Evolutionary conservation across 2,113 vertebrate genomes (phyloP).

Genomic region (Octodon degus): DNA sequence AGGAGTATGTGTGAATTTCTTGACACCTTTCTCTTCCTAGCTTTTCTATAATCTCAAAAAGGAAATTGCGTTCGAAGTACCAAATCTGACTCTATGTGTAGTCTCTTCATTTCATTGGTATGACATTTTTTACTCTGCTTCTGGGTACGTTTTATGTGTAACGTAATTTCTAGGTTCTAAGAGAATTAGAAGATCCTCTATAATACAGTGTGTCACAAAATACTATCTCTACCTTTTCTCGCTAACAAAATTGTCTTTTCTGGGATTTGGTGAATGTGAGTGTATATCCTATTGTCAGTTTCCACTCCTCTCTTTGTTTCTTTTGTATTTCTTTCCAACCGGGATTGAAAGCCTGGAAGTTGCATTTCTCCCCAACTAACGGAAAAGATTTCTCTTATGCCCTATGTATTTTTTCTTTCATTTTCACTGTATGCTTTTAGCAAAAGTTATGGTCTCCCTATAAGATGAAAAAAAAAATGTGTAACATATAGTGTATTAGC

Average conservation of each 20-base stretch:
- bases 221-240: background rate
- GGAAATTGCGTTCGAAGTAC: background rate
- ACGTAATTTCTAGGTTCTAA: background rate
- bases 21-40: background rate
- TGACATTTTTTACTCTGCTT: background rate
- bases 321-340: conserved; percentile 13
- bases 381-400: background rate
- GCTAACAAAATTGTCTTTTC: background rate
- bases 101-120: background rate
- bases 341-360: background rate
- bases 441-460: background rate
- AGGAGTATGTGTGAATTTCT: background rate
- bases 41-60: background rate
- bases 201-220: background rate
- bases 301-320: background rate
- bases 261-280: background rate
- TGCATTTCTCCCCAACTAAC: background rate
- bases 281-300: background rate
- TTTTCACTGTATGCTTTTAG: background rate
- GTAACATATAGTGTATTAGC: background rate
- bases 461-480: background rate
- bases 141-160: background rate
- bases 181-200: background rate
- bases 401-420: background rate
- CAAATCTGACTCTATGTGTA: background rate